Conservation (phyloP, 2,797 vertebrate genomes). For the Trachurus trachurus region DNA sequence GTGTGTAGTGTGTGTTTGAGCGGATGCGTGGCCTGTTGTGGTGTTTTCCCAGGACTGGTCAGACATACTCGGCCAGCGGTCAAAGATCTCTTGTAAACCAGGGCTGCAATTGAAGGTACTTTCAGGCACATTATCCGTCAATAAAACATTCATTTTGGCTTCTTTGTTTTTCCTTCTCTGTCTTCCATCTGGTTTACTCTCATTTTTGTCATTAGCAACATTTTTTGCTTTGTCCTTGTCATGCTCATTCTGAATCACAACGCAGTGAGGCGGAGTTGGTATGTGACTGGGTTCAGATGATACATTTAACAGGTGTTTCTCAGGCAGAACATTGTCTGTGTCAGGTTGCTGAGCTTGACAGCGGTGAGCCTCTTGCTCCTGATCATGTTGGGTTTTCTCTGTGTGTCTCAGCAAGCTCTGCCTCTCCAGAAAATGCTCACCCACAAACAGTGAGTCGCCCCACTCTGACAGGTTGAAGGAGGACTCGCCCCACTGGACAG, state of each 20-base stretch:
- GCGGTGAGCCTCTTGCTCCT: not conserved
- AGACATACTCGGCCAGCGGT: conserved; percentile 89
- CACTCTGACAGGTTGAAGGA: conserved; percentile 90
- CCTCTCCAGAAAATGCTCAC: conserved; percentile 84
- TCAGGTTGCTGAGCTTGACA: conserved; percentile 16
- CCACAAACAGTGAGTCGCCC: conserved; percentile 87
- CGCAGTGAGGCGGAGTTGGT: conserved; percentile 12
- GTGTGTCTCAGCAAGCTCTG: conserved; percentile 55
- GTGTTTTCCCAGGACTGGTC: conserved; percentile 70
- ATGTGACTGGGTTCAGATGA: conserved; percentile 15
- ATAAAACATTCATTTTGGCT: not conserved
- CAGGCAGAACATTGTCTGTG: conserved; percentile 2
- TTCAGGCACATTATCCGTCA: conserved; percentile 60
- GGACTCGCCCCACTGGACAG: conserved; percentile 82
- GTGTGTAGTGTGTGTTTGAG: conserved; percentile 6
- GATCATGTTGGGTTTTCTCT: conserved; percentile 37
- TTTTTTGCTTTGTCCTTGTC: not conserved
- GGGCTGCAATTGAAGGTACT: conserved; percentile 87
- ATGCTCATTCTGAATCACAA: conserved; percentile 12
- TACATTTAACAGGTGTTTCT: conserved; percentile 29
- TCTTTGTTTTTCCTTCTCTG: not conserved
- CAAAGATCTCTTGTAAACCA: conserved; percentile 91
- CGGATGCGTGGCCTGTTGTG: not conserved
- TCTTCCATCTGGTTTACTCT: not conserved
- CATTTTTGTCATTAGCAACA: not conserved